A percentile compares a stretch with the other conserved stretches of the same genome.
phyloP scores from a whole-genome alignment of 2,888 invertebrate species.

The Polydrusus tereticollis region DNA sequence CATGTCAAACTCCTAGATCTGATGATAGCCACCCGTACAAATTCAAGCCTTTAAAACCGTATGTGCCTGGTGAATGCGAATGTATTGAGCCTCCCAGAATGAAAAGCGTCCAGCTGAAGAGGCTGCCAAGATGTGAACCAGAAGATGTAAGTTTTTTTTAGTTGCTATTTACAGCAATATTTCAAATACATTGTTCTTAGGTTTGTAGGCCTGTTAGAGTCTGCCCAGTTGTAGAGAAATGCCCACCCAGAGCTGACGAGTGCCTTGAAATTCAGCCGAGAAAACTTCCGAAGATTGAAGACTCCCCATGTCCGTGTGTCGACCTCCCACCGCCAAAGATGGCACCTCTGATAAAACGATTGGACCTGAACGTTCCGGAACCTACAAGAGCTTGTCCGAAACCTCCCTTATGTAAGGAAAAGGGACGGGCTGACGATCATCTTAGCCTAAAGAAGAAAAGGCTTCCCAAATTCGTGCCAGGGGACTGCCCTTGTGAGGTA shows the following conservation, averaged over 20 bases:
- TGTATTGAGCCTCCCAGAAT: conserved; percentile 52
- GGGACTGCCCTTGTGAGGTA: conserved; percentile 55
- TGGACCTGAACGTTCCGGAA: conserved; percentile 49
- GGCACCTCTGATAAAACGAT: conserved; percentile 46
- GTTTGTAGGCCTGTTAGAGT: conserved; percentile 38
- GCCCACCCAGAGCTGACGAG: conserved; percentile 52
- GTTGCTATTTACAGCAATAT: not conserved
- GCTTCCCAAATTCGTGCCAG: conserved; percentile 51
- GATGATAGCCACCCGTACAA: conserved; percentile 38
- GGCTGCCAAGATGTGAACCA: conserved; percentile 40
- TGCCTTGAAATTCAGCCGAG: conserved; percentile 31
- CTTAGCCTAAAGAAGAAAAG: conserved; percentile 36
- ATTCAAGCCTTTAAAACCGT: conserved; percentile 37
- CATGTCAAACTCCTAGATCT: conserved; percentile 35
- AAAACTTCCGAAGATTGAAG: conserved; percentile 29
- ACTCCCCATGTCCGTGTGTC: conserved; percentile 31
- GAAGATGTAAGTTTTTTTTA: conserved; percentile 32
- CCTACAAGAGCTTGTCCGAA: conserved; percentile 45
- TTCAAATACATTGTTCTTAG: not conserved
- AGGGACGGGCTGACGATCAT: conserved; percentile 49
- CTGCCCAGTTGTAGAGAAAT: conserved; percentile 34
- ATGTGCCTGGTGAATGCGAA: conserved; percentile 45
- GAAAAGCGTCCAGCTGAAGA: conserved; percentile 45
- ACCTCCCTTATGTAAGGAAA: conserved; percentile 19
- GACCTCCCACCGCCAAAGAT: conserved; percentile 35